Evolutionary conservation across 2,888 invertebrate species (phyloP).

Genomic region (Caenorhabditis japonica): DNA sequence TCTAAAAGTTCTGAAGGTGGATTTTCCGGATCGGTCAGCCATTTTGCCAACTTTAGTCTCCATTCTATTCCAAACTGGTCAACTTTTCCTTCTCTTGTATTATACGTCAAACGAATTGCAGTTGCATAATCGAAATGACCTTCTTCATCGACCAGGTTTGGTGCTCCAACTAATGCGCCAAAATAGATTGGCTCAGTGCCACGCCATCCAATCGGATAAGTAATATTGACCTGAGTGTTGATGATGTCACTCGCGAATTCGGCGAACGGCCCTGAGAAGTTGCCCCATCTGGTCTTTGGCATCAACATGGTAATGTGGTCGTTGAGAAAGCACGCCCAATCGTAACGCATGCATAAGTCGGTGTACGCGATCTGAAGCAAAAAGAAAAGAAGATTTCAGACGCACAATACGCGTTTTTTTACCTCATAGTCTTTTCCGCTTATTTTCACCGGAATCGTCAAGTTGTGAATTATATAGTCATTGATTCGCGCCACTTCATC

Average conservation of each 20-base stretch:
- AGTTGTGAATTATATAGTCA: constrained; percentile 72
- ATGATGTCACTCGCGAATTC: constrained; percentile 75
- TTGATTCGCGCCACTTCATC: constrained; percentile 75
- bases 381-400: not conserved
- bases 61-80: constrained; percentile 60
- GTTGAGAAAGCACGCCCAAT: constrained; percentile 75
- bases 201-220: constrained; percentile 77
- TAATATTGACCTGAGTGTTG: constrained; percentile 74
- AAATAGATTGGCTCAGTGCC: constrained; percentile 77
- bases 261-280: constrained; percentile 70
- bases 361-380: constrained; percentile 83
- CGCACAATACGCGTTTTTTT: no score
- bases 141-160: constrained; percentile 70
- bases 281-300: constrained; percentile 72
- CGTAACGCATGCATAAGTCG: constrained; percentile 84
- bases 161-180: constrained; percentile 73
- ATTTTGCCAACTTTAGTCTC: constrained; percentile 69
- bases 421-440: constrained; percentile 66
- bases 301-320: constrained; percentile 79
- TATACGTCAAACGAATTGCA: constrained; percentile 74
- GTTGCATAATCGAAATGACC: constrained; percentile 76
- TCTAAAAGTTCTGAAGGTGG: constrained; percentile 74
- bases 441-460: constrained; percentile 71
- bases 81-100: constrained; percentile 72
- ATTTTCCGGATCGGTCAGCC: constrained; percentile 67